Base-by-base conservation (phyloP, 2,113 vertebrate species). In the Poeciliopsis retropinna region DNA sequence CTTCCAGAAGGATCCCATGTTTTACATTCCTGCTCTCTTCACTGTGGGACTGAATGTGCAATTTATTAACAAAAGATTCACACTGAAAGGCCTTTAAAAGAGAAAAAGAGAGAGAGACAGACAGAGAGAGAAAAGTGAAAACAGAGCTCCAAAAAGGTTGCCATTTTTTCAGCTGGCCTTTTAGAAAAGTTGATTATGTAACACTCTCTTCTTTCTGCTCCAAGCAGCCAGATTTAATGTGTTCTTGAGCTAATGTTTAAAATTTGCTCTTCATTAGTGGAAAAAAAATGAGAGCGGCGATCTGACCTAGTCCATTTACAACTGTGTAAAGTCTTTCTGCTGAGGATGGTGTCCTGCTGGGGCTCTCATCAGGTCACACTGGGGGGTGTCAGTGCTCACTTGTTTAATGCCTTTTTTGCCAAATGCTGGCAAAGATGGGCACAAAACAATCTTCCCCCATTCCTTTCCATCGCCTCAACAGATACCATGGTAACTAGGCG, bases 401-500 rank as follows among this genome's bases (percentile, higher is more conserved):
- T 64, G 80, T 86, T 77, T 82, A 41, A 78, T 84, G 64, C 76
- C 60, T 80, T 72, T 80, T 72, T 79, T 72, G 79, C 85, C 66
- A 71, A 87, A 86, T 72, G 73, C 68, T 85, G 88, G 79, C 78
- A 89, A 84, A 76, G 85, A 37, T 76, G 85, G 90, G 80, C 79
- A 91, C 85, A 93, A 87, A 88, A 87, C 83, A 94, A 85, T 82
- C 70, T 64, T 68, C 61, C 81, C 87, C 15, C 88, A 89, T 93
- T 93, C 88, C 93, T 93, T 85, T 83, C 85, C 82, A 80, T 82
- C 54, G 63, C 87, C 85, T 91, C 82, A 84, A 85, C 81, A 91
- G 90, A 81, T 81, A 77, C 95, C 95, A 96, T 95, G 91, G 95
- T 93, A 96, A 97, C 96, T 5, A 77, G 76, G 76, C 80, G 81